Conservation (phyloP, 2,113 vertebrate species). For the Gobius niger region DNA sequence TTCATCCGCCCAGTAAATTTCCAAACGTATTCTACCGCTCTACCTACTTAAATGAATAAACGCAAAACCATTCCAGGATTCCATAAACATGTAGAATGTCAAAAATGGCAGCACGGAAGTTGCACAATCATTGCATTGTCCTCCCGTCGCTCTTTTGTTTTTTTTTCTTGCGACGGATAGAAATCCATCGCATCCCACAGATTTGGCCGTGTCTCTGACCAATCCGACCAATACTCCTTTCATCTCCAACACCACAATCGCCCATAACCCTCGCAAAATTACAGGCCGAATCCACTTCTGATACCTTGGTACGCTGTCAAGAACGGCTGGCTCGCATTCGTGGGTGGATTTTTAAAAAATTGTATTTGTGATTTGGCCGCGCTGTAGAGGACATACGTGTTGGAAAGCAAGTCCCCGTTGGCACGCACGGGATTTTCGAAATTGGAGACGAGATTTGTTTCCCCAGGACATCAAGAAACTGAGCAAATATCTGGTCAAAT, state of each 20-base stretch:
- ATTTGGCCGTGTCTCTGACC: no score
- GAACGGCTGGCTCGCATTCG: constrained; percentile 31
- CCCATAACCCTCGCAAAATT: background rate
- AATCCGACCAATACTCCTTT: no score
- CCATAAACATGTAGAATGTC: no score
- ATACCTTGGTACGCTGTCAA: background rate
- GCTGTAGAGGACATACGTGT: constrained; percentile 39
- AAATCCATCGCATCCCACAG: no score
- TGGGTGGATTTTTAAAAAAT: background rate
- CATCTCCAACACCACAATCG: background rate
- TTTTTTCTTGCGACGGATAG: no score
- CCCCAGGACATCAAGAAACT: constrained; percentile 23
- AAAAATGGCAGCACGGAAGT: no score
- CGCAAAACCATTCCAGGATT: no score
- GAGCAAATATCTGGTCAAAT: constrained; percentile 21
- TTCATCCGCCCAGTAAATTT: no score
- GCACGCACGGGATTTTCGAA: constrained; percentile 20
- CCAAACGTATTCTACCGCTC: no score
- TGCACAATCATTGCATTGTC: no score
- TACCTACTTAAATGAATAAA: no score
- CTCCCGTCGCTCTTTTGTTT: no score
- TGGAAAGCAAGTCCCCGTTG: constrained; percentile 44
- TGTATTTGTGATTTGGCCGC: constrained; percentile 44
- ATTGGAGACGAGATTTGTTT: constrained; percentile 36
- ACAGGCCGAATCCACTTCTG: constrained; percentile 12